Conservation (phyloP, 2,113 vertebrate species). For the Ceyx cyanopectus region DNA sequence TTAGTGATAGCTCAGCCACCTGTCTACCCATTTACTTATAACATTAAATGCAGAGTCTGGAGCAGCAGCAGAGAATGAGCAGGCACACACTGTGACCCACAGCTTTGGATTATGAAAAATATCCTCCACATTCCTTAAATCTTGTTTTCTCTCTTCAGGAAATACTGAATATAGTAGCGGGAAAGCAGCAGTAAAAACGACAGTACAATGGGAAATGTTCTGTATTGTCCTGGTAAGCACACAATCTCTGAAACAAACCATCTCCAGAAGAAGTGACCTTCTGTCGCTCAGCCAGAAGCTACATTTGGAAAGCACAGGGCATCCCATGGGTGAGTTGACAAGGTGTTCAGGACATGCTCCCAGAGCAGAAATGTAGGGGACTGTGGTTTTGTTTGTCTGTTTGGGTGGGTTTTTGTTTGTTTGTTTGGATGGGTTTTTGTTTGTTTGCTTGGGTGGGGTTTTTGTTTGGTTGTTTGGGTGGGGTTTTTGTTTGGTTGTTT, state of each 20-base stretch:
- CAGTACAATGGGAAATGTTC: not conserved
- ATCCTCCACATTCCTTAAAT: not conserved
- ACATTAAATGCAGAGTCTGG: not conserved
- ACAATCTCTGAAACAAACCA: not conserved
- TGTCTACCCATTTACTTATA: not conserved
- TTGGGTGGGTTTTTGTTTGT: too few relatives aligned
- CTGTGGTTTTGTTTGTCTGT: too few relatives aligned
- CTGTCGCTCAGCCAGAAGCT: not conserved
- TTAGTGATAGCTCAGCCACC: not conserved
- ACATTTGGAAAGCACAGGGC: conserved; percentile 8
- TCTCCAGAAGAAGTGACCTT: not conserved
- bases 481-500: too few relatives aligned
- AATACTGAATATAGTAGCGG: not conserved
- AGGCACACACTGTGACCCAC: not conserved
- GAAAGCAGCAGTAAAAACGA: not conserved
- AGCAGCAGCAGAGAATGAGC: not conserved
- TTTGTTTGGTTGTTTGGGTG: too few relatives aligned
- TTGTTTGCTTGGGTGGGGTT: too few relatives aligned
- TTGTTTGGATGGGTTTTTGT: too few relatives aligned
- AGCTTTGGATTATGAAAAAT: not conserved
- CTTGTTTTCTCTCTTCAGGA: not conserved
- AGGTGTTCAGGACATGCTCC: too few relatives aligned
- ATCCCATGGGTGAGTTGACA: not conserved
- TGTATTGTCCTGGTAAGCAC: not conserved
- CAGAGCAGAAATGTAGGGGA: too few relatives aligned